Evolutionary conservation across 2,797 vertebrate species (phyloP).

Genomic region (Aulostomus chinensis): DNA sequence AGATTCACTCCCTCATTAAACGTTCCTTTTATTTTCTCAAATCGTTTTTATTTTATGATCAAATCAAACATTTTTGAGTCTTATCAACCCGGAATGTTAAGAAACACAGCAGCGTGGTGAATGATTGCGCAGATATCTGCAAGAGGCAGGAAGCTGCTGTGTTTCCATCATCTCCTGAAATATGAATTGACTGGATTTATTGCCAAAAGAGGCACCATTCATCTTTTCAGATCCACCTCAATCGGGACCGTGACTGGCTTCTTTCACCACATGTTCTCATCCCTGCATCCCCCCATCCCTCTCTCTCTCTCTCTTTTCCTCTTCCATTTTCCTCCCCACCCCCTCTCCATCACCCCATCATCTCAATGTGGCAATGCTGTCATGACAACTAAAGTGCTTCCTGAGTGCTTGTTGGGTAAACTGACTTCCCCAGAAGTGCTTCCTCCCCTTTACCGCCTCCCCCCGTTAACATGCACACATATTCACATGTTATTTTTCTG

Average conservation of each 20-base stretch:
- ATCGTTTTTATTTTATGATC: too few relatives aligned
- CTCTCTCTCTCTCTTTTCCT: background rate
- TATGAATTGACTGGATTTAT: constrained; percentile 48
- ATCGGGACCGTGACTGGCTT: constrained; percentile 13
- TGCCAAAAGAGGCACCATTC: constrained; percentile 34
- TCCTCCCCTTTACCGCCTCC: constrained; percentile 40
- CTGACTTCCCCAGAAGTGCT: constrained; percentile 69
- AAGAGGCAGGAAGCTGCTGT: constrained; percentile 38
- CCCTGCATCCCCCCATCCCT: too few relatives aligned
- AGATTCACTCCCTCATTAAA: too few relatives aligned
- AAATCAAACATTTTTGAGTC: too few relatives aligned
- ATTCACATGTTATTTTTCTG: background rate
- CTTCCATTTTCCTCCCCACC: constrained; percentile 6
- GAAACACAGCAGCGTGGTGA: constrained; percentile 6
- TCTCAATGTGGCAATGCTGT: constrained; percentile 56
- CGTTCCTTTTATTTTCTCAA: too few relatives aligned
- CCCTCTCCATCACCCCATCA: constrained; percentile 56
- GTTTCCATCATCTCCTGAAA: constrained; percentile 42
- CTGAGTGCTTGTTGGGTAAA: constrained; percentile 77
- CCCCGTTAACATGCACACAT: constrained; percentile 23
- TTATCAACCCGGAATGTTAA: too few relatives aligned
- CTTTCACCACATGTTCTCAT: constrained; percentile 4
- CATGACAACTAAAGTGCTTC: constrained; percentile 77
- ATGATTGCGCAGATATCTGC: constrained; percentile 11
- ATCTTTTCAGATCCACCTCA: constrained; percentile 38